A percentile compares a stretch with the other conserved stretches of the same genome.
Evolutionary conservation across 35 echinoderm and acorn worm species (phyloP).

Genomic region (Hemicentrotus pulcherrimus): DNA sequence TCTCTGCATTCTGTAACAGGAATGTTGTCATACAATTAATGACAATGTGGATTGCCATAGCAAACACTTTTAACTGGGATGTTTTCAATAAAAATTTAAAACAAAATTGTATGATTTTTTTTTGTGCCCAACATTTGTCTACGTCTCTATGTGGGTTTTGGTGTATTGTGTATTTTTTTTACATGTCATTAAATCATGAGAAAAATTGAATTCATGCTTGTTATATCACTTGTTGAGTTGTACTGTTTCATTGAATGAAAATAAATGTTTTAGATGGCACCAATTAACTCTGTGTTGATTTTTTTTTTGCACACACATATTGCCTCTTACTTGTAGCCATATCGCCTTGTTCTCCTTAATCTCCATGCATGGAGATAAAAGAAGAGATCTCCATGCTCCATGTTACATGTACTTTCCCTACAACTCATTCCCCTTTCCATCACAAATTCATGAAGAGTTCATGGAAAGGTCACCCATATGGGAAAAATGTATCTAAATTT

Average conservation of each 20-base stretch:
- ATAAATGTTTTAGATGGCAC: conserved; percentile 52
- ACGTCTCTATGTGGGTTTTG: not conserved
- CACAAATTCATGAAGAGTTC: not conserved
- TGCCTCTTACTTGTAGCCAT: too few species aligned
- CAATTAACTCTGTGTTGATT: not conserved
- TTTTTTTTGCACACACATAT: not conserved
- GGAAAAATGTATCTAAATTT: not conserved
- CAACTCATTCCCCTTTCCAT: not conserved
- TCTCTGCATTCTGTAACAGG: not conserved
- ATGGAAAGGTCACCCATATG: not conserved
- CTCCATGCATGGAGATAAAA: too few species aligned
- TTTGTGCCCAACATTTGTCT: not conserved
- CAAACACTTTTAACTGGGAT: not conserved
- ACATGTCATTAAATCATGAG: not conserved
- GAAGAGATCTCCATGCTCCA: too few species aligned
- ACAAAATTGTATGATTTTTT: not conserved
- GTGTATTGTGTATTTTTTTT: conserved; percentile 21
- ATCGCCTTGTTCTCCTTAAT: too few species aligned
- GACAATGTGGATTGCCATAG: not conserved
- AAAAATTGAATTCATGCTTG: conserved; percentile 5
- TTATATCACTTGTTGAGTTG: conserved; percentile 26
- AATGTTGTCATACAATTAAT: not conserved
- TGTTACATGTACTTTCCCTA: not conserved
- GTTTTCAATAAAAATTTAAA: not conserved
- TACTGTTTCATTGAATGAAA: conserved; percentile 45